Base-by-base conservation (phyloP, 2,888 invertebrate species). In the Girardia tigrina region DNA sequence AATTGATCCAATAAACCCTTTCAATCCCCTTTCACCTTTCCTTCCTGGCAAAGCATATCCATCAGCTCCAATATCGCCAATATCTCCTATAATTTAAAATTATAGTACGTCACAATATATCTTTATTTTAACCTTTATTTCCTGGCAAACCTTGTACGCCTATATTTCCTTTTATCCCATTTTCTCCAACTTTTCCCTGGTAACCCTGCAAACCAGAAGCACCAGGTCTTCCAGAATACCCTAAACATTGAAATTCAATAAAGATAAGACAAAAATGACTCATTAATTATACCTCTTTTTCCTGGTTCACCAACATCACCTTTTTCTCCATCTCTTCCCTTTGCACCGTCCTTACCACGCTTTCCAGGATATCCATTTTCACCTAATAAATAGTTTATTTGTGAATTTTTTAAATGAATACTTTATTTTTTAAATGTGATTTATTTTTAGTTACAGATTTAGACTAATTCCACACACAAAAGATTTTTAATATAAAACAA, bases 231-330 rank as follows among this genome's bases (percentile, higher is more conserved):
- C 56, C 56, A 56, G 56, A n/a, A n/a, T 8, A 12, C 4, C 56
- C 56, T 56, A 23, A 12, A 36, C 8, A 36, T n/a, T n/a, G n/a
- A n/a, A 12, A 36, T 12, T 36, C 36, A 36, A 36, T 36, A 36
- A 12, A 36, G 16, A 12, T 36, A 36, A 36, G 8, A 36, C n/a
- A 36, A 36, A 12, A 36, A 36, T 36, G 16, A 36, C 16, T 36
- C 36, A 12, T 16, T 12, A 16, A 36, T 8, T 56, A 56, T 56
- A 56, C 56, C 56, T 56, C 23, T 56, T 56, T 2, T 56, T 56
- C 74, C 74, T 26, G 74, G 74, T 26, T 74, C 23, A 26, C 74
- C 74, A 26, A 26, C 12, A 12, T 74, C 56, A 6, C 74, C 74
- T 69, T 23, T 56, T 12, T 8, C 23, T 26, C 74, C 74, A 8